Evolutionary conservation across 2,113 vertebrate species (phyloP), one percentile per base, ranked within the genome.

Genomic region (Silurus glanis): DNA sequence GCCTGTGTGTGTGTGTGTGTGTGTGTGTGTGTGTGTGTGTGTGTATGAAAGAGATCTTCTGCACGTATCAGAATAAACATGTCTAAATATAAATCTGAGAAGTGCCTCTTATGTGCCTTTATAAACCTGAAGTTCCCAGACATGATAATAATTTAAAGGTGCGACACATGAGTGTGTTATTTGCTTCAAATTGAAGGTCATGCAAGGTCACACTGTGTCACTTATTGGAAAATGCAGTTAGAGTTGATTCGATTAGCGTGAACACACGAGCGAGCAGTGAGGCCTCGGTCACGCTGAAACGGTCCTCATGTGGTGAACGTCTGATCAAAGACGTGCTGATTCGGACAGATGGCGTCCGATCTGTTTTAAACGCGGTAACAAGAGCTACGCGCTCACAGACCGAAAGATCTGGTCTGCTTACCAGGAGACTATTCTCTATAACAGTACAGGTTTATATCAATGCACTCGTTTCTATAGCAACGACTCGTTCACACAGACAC

Each of bases 11-110:
- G 71, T 74, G 71, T 72, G 69, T 72, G 69, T 72, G 69, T 49
- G 23, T 78, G 47, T 74, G 74, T 69, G 66, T 69, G 66, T 28
- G 66, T 16, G 66, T 16, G 66, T 37, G 28, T 45, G 69, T 37
- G 28, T 45, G 37, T 8, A 28, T 3, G 37, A 72, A 17, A 47
- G 16, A 71, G 67, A 17, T 13, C 7, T 55, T 2, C 49, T 76
- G 2, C 10, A n/a, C 10, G 21, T 51, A 53, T 75, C 72, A 75
- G 10, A 76, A 55, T 76, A 53, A 37, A 53, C 55, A 55, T 55
- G 62, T 83, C 74, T 86, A 80, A 86, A 80, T 80, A 64, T 74
- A 86, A 25, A 61, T 85, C 62, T 80, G 69, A 58, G 19, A 4
- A 45, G 4, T 74, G 19, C 47, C 69, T 72, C 69, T 74, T 49